A percentile compares a stretch with the other conserved stretches of the same genome.
Evolutionary conservation across 2,888 invertebrate genomes (phyloP).

Genomic region (Tetragonisca angustula): DNA sequence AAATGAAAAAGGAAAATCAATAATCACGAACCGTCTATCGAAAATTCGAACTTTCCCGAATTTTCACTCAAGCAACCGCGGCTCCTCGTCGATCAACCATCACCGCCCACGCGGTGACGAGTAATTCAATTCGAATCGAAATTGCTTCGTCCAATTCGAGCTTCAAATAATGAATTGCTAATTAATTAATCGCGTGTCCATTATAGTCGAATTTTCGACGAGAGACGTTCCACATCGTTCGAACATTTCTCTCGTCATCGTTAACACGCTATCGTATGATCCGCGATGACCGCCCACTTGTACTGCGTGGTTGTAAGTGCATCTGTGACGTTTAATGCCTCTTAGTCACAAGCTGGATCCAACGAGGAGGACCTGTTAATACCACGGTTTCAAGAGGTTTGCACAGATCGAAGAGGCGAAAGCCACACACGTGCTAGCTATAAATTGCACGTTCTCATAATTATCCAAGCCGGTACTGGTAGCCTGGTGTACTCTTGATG

Average conservation of each 20-base stretch:
- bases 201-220: not conserved
- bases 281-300: not conserved
- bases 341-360: slow-evolving; percentile 28
- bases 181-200: not conserved
- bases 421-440: slow-evolving; percentile 48
- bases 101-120: not conserved
- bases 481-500: slow-evolving; percentile 31
- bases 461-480: slow-evolving; percentile 51
- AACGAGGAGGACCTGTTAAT: slow-evolving; percentile 53
- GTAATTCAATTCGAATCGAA: not conserved
- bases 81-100: not conserved
- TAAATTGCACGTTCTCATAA: slow-evolving; percentile 68
- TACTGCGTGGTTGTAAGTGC: not conserved
- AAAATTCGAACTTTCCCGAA: no score
- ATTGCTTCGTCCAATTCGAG: not conserved
- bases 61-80: not conserved
- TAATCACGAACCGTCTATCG: no score
- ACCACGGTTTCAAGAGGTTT: slow-evolving; percentile 36
- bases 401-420: slow-evolving; percentile 54
- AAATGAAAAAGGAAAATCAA: no score
- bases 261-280: not conserved
- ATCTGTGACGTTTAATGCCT: slow-evolving; percentile 22
- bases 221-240: not conserved
- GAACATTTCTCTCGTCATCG: not conserved
- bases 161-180: not conserved